A percentile compares a stretch with the other conserved stretches of the same genome.
Conservation (phyloP, 2,797 vertebrate genomes). For the Loriculus beryllinus region DNA sequence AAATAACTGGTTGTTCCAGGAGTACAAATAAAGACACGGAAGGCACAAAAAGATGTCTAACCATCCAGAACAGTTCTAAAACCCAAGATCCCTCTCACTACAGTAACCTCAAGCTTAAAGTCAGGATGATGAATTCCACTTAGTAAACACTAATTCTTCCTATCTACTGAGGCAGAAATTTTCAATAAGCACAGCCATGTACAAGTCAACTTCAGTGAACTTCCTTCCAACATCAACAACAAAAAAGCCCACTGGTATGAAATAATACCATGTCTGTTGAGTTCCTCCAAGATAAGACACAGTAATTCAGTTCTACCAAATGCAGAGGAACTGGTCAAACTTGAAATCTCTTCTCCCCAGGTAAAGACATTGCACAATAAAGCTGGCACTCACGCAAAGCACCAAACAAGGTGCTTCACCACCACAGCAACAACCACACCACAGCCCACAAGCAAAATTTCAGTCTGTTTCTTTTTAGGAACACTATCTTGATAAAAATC, state of each 20-base stretch:
- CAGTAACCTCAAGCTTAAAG: neutral
- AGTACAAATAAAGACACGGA: neutral
- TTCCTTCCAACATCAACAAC: neutral
- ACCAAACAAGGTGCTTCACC: neutral
- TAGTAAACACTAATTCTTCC: neutral
- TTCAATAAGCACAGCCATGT: neutral
- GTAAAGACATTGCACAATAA: constrained; percentile 19
- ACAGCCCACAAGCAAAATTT: neutral
- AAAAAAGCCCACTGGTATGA: neutral
- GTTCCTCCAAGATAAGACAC: neutral
- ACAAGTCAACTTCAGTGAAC: neutral
- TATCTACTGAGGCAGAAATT: neutral
- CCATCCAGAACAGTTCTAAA: neutral
- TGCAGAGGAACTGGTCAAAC: neutral
- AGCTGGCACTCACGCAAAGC: neutral
- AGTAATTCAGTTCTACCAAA: neutral
- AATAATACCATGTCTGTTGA: neutral
- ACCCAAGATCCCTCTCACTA: neutral
- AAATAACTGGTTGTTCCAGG: neutral
- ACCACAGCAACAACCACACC: neutral
- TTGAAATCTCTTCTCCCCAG: constrained; percentile 19
- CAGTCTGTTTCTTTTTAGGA: neutral
- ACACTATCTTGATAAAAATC: neutral
- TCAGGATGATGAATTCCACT: neutral
- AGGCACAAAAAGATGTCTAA: neutral